These are phyloP conservation scores for Drosophila setosimentum DNA, from an alignment of 2,888 invertebrate genomes.

Conservation along the genomic window DNA sequence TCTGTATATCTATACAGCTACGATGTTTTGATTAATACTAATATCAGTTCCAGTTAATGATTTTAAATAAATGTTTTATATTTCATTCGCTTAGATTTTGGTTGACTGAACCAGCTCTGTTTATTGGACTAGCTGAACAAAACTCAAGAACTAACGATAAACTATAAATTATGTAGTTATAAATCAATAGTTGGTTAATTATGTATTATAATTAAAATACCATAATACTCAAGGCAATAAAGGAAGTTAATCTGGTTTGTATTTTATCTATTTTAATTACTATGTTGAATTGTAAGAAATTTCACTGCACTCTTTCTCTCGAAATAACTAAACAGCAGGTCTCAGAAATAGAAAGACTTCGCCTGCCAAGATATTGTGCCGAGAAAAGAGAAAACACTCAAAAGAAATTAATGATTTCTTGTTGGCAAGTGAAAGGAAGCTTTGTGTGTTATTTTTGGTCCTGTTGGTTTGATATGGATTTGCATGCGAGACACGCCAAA, in stretches of 20 bases:
- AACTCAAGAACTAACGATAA: background rate
- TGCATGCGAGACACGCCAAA: conserved; percentile 22
- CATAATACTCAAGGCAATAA: background rate
- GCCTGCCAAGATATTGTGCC: background rate
- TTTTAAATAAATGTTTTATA: background rate
- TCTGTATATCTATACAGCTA: background rate
- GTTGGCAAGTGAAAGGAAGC: background rate
- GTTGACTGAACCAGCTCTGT: background rate
- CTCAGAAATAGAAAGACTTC: background rate
- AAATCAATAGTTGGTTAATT: background rate
- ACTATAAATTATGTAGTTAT: background rate
- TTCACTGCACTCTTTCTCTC: background rate
- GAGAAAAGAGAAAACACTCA: background rate
- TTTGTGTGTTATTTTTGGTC: background rate
- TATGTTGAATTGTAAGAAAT: background rate
- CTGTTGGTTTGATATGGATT: background rate
- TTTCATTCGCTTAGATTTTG: background rate
- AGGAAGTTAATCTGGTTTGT: background rate
- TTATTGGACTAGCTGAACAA: background rate
- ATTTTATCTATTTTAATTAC: background rate
- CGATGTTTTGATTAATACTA: background rate
- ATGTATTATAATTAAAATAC: background rate
- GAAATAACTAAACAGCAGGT: background rate
- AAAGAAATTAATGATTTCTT: background rate
- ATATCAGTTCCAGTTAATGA: background rate